These are phyloP conservation scores for Timema cristinae DNA, from an alignment of 2,888 invertebrate genomes.

Conservation along the genomic window DNA sequence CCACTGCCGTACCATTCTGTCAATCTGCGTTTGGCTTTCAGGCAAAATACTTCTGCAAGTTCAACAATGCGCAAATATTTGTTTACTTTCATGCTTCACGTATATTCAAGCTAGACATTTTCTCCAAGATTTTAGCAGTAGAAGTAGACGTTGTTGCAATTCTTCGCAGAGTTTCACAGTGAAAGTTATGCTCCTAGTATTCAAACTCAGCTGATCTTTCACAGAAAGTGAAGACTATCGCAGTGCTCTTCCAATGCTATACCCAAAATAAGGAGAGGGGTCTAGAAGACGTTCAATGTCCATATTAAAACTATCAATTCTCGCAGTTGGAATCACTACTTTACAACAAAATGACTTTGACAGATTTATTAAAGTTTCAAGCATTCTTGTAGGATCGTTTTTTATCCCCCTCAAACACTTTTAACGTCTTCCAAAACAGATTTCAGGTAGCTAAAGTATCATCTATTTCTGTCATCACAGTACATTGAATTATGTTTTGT, in stretches of 20 bases:
- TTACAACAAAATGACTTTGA: not conserved
- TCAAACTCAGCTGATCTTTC: not conserved
- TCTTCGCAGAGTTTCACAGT: not conserved
- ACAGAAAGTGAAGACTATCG: not conserved
- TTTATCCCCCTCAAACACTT: not conserved
- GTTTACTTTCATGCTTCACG: not conserved
- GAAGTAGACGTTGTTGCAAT: not conserved
- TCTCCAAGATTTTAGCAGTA: not conserved
- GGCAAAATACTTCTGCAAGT: not conserved
- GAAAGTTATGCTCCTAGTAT: too few relatives aligned
- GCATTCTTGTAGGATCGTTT: not conserved
- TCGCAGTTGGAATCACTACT: not conserved
- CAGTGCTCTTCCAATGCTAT: not conserved
- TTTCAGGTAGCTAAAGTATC: not conserved
- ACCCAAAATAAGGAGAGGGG: not conserved
- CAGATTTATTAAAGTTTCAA: not conserved
- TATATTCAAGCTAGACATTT: not conserved
- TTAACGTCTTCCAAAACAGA: not conserved
- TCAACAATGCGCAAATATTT: not conserved
- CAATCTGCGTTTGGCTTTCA: not conserved
- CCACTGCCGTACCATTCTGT: not conserved
- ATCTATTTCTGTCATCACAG: not conserved
- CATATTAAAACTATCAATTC: not conserved
- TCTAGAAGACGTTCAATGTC: not conserved
- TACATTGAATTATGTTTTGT: not conserved